phyloP scores from a whole-genome alignment of 2,113 vertebrate genomes.

The Gymnarchus niloticus region DNA sequence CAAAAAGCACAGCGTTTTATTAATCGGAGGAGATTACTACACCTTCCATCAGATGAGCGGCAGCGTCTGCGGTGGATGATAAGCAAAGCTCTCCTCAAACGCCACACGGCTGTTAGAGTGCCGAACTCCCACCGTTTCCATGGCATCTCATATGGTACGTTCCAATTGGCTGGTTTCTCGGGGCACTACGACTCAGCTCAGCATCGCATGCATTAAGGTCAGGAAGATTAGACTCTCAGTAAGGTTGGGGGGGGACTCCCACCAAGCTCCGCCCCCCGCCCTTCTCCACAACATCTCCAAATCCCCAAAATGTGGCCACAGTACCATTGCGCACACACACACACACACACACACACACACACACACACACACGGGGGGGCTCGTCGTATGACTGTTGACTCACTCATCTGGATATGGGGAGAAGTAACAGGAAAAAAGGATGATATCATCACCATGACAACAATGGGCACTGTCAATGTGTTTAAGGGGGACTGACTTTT shows the following conservation, averaged over 20 bases:
- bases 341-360: neutral
- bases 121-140: slow-evolving; percentile 39
- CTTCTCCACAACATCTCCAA: slow-evolving; percentile 52
- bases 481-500: neutral
- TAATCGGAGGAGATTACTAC: slow-evolving; percentile 33
- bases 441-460: neutral
- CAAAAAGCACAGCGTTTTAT: neutral
- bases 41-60: slow-evolving; percentile 11
- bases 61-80: slow-evolving; percentile 20
- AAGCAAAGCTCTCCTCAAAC: slow-evolving; percentile 29
- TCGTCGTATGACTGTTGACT: slow-evolving; percentile 25
- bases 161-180: slow-evolving; percentile 53
- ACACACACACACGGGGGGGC: slow-evolving; percentile 27
- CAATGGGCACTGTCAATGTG: neutral
- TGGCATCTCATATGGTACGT: slow-evolving; percentile 52
- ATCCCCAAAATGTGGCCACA: neutral
- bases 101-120: slow-evolving; percentile 29
- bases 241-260: neutral
- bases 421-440: neutral
- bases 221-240: slow-evolving; percentile 15
- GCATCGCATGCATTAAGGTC: slow-evolving; percentile 30
- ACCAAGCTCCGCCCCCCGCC: slow-evolving; percentile 21
- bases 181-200: slow-evolving; percentile 27
- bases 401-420: neutral
- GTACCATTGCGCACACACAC: neutral